Base-by-base conservation (phyloP, 2,797 vertebrate genomes). In the Cryptoblepharus egeriae region DNA sequence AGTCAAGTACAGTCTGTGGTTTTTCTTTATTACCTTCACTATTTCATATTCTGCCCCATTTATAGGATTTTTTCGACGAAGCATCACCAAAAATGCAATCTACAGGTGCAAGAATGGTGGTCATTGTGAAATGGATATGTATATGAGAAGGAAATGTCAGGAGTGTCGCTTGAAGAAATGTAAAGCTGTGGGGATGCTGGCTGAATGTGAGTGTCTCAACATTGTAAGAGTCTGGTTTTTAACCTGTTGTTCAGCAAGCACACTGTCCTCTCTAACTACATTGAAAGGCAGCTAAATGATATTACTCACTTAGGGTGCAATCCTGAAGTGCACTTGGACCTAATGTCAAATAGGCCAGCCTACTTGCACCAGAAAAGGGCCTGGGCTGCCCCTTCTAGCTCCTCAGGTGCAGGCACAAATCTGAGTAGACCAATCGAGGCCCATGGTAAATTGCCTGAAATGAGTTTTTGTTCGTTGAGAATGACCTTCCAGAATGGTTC, bases 71-170 rank as follows among this genome's bases (percentile, higher is more conserved):
- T 99, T 99, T 88, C 94, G 97, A 67, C 96, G 97, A 5, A 99
- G 97, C 28, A 97, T 99, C 84, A 98, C 97, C 32, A 99, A 98
- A 91, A 99, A 99, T 52, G 97, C 97, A 0, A 97, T 98, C 61
- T 99, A 98, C 82, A 96, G 96, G 82, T 99, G 98, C 88, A 99
- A 99, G 94, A 99, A 95, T 3, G 97, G 98, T 0, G 98, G 98
- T 0, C 93, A 97, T 88, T 98, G 98, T 83, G 98, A 99, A 95
- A 99, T 99, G 98, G 98, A 99, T 95, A 98, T 98, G 97, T 99
- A 99, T 93, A 99, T 98, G 98, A 94, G 97, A 57, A 97, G 98
- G 89, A 98, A 99, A 93, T 99, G 98, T 89, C 98, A 98, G 88
- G 98, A 98, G 92, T 99, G 97, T 89, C 97, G 98, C 79, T 85